phyloP scores from a whole-genome alignment of 2,888 invertebrate species.

The Philonicus albiceps region DNA sequence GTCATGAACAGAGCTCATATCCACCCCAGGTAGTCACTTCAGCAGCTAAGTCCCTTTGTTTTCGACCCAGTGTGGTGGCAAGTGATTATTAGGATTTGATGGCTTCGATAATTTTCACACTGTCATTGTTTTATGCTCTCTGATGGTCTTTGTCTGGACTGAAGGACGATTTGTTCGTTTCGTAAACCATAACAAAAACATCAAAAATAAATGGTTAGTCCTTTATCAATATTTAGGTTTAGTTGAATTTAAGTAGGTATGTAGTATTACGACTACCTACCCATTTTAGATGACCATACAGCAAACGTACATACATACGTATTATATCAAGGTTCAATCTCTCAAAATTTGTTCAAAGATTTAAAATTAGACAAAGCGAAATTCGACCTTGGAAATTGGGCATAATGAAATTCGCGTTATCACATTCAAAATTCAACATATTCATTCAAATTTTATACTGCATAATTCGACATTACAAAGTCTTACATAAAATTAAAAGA shows the following conservation, averaged over 20 bases:
- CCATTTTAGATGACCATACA: background rate
- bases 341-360: no score
- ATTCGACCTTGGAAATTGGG: no score
- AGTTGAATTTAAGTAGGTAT: background rate
- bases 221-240: background rate
- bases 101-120: conserved; percentile 8
- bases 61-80: conserved; percentile 29
- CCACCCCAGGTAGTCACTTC: conserved; percentile 21
- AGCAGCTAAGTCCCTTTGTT: background rate
- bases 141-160: background rate
- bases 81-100: conserved; percentile 47
- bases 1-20: conserved; percentile 2
- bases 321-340: no score
- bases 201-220: background rate
- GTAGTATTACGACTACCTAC: background rate
- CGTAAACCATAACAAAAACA: background rate
- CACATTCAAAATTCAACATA: no score
- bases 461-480: no score
- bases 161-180: background rate
- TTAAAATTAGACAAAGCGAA: no score
- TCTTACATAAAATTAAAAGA: no score
- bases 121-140: conserved; percentile 17
- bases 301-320: background rate
- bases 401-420: no score
- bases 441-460: no score